Evolutionary conservation across 2,888 invertebrate genomes (phyloP).

Genomic region (Disparrhopalites patrizii): DNA sequence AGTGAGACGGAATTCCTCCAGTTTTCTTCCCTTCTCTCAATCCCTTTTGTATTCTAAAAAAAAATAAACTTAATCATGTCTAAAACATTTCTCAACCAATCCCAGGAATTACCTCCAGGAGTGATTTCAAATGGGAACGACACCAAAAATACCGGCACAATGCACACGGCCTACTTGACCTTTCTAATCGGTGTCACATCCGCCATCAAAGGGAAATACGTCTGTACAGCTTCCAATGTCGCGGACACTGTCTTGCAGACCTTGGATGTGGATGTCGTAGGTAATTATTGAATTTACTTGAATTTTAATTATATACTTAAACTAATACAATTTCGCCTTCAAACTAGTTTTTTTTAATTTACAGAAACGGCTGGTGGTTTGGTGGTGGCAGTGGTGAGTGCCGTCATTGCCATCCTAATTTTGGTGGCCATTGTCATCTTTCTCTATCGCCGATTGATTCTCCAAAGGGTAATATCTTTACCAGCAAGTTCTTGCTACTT

Average conservation of each 20-base stretch:
- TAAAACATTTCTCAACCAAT: too few relatives aligned
- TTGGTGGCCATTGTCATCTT: conserved; percentile 18
- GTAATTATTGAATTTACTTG: conserved; percentile 2
- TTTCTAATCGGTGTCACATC: not conserved
- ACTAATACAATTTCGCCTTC: too few relatives aligned
- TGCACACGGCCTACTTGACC: not conserved
- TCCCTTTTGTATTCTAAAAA: too few relatives aligned
- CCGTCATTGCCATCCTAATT: conserved; percentile 26
- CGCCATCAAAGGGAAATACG: not conserved
- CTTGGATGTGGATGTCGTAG: not conserved
- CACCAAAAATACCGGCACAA: too few relatives aligned
- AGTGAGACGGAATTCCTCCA: not conserved
- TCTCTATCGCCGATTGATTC: not conserved
- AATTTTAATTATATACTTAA: too few relatives aligned
- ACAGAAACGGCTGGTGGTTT: not conserved
- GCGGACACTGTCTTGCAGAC: not conserved
- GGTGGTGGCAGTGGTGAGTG: conserved; percentile 26
- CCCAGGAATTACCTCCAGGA: not conserved
- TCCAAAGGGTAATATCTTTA: conserved; percentile 7
- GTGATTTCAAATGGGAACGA: not conserved
- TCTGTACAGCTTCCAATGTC: not conserved
- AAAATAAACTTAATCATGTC: too few relatives aligned
- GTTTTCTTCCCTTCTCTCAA: not conserved
- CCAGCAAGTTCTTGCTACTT: not conserved
- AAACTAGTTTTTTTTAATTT: not conserved